Evolutionary conservation across 2,797 vertebrate species (phyloP).

Genomic region (Strix occidentalis): DNA sequence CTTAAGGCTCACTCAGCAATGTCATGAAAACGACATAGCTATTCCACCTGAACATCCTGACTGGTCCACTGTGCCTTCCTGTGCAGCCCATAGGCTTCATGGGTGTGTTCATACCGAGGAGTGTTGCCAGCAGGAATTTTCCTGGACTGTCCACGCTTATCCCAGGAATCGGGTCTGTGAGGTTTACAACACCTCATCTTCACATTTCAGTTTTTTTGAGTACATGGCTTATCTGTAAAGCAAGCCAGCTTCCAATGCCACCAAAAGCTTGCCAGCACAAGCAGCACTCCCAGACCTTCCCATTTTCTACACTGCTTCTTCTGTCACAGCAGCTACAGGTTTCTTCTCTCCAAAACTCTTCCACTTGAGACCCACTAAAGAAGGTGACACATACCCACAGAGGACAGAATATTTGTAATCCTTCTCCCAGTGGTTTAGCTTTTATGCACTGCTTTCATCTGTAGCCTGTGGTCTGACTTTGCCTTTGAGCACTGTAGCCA

Average conservation of each 20-base stretch:
- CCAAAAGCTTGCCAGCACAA: neutral
- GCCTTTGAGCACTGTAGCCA: neutral
- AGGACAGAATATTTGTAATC: neutral
- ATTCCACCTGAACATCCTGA: neutral
- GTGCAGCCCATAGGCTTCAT: neutral
- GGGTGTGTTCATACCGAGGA: neutral
- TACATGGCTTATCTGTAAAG: neutral
- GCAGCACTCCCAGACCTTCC: neutral
- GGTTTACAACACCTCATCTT: neutral
- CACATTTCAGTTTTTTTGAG: neutral
- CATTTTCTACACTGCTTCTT: neutral
- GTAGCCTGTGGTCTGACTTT: neutral
- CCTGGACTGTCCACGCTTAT: neutral
- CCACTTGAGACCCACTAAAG: neutral
- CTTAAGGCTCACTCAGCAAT: neutral
- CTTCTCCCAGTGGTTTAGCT: neutral
- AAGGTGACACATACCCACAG: neutral
- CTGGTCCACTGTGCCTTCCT: neutral
- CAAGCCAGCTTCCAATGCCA: neutral
- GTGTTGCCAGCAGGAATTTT: accelerated
- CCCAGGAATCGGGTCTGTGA: neutral
- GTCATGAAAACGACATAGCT: neutral
- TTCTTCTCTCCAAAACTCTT: neutral
- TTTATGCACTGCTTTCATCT: neutral
- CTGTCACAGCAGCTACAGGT: neutral